Evolutionary conservation across 2,113 vertebrate species (phyloP).

Genomic region (Cynocephalus volans): DNA sequence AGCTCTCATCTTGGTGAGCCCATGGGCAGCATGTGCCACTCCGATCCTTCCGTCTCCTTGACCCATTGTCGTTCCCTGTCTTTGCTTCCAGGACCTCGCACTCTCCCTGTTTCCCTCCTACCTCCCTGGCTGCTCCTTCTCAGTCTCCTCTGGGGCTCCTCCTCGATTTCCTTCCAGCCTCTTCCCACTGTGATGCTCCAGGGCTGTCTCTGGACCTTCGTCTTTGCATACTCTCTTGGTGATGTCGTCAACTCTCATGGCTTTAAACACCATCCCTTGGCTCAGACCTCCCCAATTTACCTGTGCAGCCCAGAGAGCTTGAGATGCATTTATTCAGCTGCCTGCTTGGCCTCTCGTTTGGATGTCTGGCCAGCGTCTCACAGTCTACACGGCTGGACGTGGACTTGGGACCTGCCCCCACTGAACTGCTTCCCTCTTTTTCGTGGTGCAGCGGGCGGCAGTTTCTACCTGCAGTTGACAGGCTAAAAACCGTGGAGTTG

Average conservation of each 20-base stretch:
- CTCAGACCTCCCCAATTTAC: not conserved
- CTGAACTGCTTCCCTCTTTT: not conserved
- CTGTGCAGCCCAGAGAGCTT: too few species aligned
- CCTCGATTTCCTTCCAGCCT: not conserved
- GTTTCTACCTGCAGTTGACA: not conserved
- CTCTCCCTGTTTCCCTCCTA: not conserved
- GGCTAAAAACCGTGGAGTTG: not conserved
- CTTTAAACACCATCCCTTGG: not conserved
- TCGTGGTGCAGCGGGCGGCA: too few species aligned
- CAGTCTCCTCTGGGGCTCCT: not conserved
- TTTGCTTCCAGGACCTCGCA: not conserved
- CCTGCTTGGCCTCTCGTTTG: not conserved
- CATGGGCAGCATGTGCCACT: accelerated
- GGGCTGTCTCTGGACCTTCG: not conserved
- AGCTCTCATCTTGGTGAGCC: not conserved
- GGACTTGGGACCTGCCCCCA: not conserved
- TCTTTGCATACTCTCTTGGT: too few species aligned
- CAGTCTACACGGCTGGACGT: not conserved
- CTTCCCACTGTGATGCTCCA: not conserved
- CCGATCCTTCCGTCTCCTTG: not conserved
- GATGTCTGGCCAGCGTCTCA: not conserved
- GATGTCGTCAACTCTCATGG: not conserved
- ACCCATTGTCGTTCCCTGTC: not conserved
- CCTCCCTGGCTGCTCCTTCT: not conserved
- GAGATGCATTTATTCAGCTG: not conserved